Conservation (phyloP, 2,113 vertebrate species). For the Silurus asotus region DNA sequence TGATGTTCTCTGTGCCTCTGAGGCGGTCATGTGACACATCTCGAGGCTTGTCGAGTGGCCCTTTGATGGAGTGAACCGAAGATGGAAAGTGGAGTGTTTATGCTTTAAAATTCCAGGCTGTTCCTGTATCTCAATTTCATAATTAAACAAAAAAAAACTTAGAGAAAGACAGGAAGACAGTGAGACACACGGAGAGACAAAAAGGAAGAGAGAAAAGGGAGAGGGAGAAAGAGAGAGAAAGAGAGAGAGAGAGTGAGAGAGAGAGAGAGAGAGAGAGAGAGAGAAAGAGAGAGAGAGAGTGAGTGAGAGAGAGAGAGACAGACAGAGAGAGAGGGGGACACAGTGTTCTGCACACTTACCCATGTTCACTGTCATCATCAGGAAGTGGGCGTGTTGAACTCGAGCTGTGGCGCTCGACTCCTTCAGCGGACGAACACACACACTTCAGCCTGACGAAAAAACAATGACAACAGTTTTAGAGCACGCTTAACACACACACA, state of each 20-base stretch:
- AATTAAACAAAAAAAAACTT: too few species aligned
- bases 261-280: background rate
- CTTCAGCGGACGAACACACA: constrained; percentile 64
- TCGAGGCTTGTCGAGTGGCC: background rate
- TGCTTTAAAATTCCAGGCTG: background rate
- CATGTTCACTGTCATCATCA: constrained; percentile 84
- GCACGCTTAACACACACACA: background rate
- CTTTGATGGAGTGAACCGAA: background rate
- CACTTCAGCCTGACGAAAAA: constrained; percentile 9
- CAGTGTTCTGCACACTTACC: constrained; percentile 61
- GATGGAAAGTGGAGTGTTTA: background rate
- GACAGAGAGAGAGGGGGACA: background rate
- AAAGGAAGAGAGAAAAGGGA: background rate
- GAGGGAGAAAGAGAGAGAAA: background rate
- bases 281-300: constrained; percentile 2
- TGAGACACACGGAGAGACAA: background rate
- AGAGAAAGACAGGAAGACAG: background rate
- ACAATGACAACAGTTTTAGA: constrained; percentile 12
- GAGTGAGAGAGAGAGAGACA: background rate
- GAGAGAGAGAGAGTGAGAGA: background rate
- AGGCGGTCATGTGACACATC: background rate
- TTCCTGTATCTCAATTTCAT: background rate
- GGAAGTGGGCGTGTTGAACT: constrained; percentile 74
- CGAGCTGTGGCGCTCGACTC: constrained; percentile 70
- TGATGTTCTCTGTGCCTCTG: background rate